A percentile compares a stretch with the other conserved stretches of the same genome.
Evolutionary conservation across 92 coral and sea anemone species (phyloP).

Genomic region (Heteractis magnifica): DNA sequence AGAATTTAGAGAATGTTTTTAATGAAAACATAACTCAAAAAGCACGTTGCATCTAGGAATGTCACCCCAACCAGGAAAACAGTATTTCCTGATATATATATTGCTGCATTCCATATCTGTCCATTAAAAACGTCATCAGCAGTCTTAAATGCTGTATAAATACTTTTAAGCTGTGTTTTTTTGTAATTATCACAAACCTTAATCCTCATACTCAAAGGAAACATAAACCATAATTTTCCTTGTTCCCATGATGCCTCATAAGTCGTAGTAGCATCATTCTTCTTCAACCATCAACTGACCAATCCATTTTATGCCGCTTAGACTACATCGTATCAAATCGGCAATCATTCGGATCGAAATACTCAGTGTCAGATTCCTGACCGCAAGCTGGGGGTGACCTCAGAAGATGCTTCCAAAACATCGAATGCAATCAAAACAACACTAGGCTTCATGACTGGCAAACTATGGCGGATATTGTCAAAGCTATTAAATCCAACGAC

Average conservation of each 20-base stretch:
- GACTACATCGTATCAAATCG: not conserved
- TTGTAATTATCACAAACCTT: no score
- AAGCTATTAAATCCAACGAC: constrained; percentile 66
- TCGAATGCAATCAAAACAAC: not conserved
- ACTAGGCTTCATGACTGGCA: not conserved
- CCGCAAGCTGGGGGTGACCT: constrained; percentile 22
- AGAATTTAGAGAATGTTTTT: no score
- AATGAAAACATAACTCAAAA: no score
- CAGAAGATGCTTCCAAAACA: constrained; percentile 2
- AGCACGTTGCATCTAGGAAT: no score
- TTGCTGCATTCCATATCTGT: not conserved
- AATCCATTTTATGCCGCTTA: not conserved
- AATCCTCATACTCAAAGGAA: not conserved
- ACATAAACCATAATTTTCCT: not conserved
- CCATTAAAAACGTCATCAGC: not conserved
- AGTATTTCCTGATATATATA: not conserved
- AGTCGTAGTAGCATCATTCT: not conserved
- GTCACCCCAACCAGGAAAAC: not conserved
- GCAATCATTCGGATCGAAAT: constrained; percentile 4
- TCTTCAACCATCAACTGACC: not conserved
- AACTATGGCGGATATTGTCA: constrained; percentile 28
- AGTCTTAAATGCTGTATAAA: not conserved
- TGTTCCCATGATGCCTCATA: not conserved
- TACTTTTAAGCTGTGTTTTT: not conserved
- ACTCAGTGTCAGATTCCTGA: not conserved